Evolutionary conservation across 2,888 invertebrate species (phyloP), one percentile per base, ranked within the genome.

Genomic region (Lampropteryx suffumata): DNA sequence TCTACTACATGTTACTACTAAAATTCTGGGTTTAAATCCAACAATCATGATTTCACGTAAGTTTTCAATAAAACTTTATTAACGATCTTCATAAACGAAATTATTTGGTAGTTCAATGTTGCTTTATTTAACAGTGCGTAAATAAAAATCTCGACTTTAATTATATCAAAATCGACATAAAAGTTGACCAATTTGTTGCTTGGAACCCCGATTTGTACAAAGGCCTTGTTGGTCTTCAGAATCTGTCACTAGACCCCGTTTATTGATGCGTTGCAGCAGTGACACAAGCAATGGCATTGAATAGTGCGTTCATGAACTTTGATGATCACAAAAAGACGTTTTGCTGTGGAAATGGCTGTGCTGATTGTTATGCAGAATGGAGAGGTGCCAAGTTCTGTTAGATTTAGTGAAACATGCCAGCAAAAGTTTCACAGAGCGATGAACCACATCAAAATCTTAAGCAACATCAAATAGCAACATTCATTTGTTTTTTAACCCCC

Each of bases 211-310:
- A 32, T 39, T 14, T 9, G 30, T 34, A 33, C 34, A 30, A 28
- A n/a, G n/a, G n/a, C n/a, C n/a, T n/a, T n/a, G n/a, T n/a, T n/a
- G n/a, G n/a, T n/a, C n/a, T n/a, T 50, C 29, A 47, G 17, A 45
- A 14, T 59, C 58, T 69, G 71, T 65, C 67, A 71, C 67, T 62
- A 43, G 47, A 58, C 53, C 61, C 66, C 65, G 56, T 49, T 51
- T 51, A 21, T 34, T 45, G 11, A 24, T 33, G 37, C 42, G 24
- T 41, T 49, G 45, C 29, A 46, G 33, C 35, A 26, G 21, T 33
- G 37, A 39, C 29, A 35, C 12, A 43, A 40, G 47, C 48, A 28
- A 32, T 50, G 37, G 26, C 32, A 13, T n/a, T 34, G 7, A 27
- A 24, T 37, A 14, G 26, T 26, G 50, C 17, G 10, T 24, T 37